Base-by-base conservation (phyloP, 2,888 invertebrate genomes). In the Phymatocera aterrima region DNA sequence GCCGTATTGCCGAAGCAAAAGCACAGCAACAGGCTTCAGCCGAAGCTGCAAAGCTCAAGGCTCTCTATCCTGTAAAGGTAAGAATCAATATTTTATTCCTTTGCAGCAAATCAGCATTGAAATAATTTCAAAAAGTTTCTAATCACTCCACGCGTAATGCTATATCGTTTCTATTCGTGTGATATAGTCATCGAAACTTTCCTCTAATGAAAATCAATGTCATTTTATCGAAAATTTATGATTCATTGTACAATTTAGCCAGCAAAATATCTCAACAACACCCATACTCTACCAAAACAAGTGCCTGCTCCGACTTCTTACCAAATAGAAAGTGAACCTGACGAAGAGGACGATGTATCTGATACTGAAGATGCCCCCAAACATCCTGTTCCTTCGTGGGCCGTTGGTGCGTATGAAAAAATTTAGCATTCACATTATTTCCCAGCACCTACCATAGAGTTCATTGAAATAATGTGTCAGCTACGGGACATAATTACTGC, bases 21-120 rank as follows among this genome's bases (percentile, higher is more conserved):
- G 84, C 85, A 80, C 84, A 92, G 90, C 87, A 91, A 87, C 85
- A 90, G 91, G 79, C 83, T n/a, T 84, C 83, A 12, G 80, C 83
- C 18, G 87, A 88, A 77, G 83, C 83, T 5, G 77, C 84, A 12
- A 86, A 82, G 82, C 10, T 85, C 2, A 88, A 87, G 77, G 79
- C 80, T 78, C 87, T 87, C 65, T 79, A 77, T n/a, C 70, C 80
- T 21, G 81, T 80, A 5, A 82, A 82, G 54, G 82, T 80, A 15
- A 79, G 65, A n/a, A n/a, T n/a, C 28, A 61, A 2, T 70, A 51
- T 51, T 21, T 21, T 54, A 8, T 8, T 21, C 54, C 12, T 54
- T 61, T 24, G 4, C 10, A 61, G 28, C 12, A 8, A 12, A 54
- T 12, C 8, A 15, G 18, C 18, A 54, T n/a, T 18, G 37, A 64